Conservation (phyloP, 2,888 invertebrate species). For the Prenolepis imparis region DNA sequence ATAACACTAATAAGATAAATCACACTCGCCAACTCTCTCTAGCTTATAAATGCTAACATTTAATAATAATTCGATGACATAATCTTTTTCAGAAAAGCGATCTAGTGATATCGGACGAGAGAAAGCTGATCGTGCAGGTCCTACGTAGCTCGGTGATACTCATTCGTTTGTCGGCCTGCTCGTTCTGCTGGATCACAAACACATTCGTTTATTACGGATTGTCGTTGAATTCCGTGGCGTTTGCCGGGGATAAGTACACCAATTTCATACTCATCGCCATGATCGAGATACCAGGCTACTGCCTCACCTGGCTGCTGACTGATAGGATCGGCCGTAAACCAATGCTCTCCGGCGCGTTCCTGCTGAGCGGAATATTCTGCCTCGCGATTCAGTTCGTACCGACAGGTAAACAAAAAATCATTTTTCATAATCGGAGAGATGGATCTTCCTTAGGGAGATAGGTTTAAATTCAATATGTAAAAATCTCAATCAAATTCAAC, state of each 20-base stretch:
- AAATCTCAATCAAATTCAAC: too few species aligned
- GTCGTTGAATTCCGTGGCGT: slow-evolving; percentile 91
- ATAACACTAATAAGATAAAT: too few species aligned
- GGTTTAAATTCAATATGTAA: too few species aligned
- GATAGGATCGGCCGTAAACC: slow-evolving; percentile 87
- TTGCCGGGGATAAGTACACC: slow-evolving; percentile 92
- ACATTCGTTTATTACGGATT: slow-evolving; percentile 94
- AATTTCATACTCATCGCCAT: slow-evolving; percentile 91
- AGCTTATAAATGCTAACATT: not conserved
- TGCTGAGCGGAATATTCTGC: slow-evolving; percentile 89
- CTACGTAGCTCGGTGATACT: slow-evolving; percentile 87
- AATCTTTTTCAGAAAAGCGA: slow-evolving; percentile 62
- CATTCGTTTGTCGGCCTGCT: slow-evolving; percentile 89
- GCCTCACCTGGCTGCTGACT: slow-evolving; percentile 89
- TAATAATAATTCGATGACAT: not conserved
- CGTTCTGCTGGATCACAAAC: slow-evolving; percentile 93
- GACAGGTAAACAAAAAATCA: slow-evolving; percentile 84
- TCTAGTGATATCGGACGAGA: slow-evolving; percentile 47
- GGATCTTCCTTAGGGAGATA: too few species aligned
- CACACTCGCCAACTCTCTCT: not conserved
- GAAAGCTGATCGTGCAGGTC: slow-evolving; percentile 85
- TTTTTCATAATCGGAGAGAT: not conserved
- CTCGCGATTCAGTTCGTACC: slow-evolving; percentile 88
- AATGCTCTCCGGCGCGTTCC: slow-evolving; percentile 89
- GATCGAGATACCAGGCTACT: slow-evolving; percentile 92